Conservation (phyloP, 2,113 vertebrate genomes). For the Ctenodactylus gundi region DNA sequence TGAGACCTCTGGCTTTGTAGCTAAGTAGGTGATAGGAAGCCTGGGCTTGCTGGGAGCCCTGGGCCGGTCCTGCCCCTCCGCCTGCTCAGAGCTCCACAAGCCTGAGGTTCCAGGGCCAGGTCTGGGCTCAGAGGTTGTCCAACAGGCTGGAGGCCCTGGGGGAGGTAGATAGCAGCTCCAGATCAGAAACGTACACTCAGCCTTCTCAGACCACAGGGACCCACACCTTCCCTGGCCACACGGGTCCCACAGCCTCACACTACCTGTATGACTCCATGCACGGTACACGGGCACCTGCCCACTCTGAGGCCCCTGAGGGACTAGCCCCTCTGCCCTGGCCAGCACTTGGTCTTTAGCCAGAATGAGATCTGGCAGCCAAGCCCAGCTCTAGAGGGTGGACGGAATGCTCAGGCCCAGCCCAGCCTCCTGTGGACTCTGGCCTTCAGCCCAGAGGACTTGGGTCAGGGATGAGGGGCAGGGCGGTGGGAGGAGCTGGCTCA, state of each 20-base stretch:
- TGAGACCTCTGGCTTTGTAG: not conserved
- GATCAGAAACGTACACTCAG: not conserved
- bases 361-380: not conserved
- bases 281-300: too few species aligned
- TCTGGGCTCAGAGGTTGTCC: not conserved
- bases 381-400: not conserved
- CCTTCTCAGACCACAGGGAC: not conserved
- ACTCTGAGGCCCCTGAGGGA: not conserved
- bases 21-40: not conserved
- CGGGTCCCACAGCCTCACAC: too few species aligned
- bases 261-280: too few species aligned
- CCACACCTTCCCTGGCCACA: not conserved
- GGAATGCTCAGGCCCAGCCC: not conserved
- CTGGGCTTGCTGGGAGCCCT: not conserved
- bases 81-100: not conserved
- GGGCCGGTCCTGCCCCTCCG: not conserved
- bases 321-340: not conserved
- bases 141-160: not conserved
- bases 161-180: not conserved
- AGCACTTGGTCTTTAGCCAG: not conserved
- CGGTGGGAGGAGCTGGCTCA: not conserved
- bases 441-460: conserved; percentile 24
- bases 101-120: not conserved
- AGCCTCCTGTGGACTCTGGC: conserved; percentile 56
- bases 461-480: conserved; percentile 48